phyloP scores from a whole-genome alignment of 2,888 invertebrate species.

The Agriotes lineatus region DNA sequence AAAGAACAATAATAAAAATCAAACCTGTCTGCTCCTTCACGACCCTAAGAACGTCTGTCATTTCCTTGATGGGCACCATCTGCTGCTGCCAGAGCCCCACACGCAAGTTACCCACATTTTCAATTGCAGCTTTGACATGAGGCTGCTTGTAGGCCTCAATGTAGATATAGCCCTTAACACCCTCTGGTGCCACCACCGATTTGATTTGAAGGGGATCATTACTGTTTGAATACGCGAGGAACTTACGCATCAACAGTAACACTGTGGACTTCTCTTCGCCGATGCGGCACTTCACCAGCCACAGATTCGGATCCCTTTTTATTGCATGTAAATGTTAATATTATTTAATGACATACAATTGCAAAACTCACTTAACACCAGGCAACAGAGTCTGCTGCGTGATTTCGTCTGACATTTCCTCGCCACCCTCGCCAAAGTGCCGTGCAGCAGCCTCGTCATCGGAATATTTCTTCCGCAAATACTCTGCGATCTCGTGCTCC shows the following conservation, averaged over 20 bases:
- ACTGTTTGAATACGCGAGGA: conserved; percentile 87
- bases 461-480: conserved; percentile 95
- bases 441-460: conserved; percentile 87
- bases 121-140: conserved; percentile 95
- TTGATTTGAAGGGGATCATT: conserved; percentile 94
- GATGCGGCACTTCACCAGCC: conserved; percentile 98
- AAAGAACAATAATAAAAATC: no score
- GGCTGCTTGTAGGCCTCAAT: conserved; percentile 98
- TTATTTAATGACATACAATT: no score
- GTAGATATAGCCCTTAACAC: conserved; percentile 97
- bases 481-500: conserved; percentile 97
- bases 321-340: no score
- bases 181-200: conserved; percentile 96
- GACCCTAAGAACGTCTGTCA: conserved; percentile 98
- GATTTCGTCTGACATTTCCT: conserved; percentile 98
- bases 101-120: conserved; percentile 91
- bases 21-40: conserved; percentile 93
- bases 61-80: conserved; percentile 99
- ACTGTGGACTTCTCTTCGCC: conserved; percentile 97
- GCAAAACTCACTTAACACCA: conserved; percentile 89
- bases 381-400: conserved; percentile 97
- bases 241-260: conserved; percentile 95
- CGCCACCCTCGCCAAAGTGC: conserved; percentile 96
- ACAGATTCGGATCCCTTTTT: conserved; percentile 95
- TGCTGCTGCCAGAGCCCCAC: conserved; percentile 95